Conservation (phyloP, 2,113 vertebrate genomes). For the Lethenteron reissneri region DNA sequence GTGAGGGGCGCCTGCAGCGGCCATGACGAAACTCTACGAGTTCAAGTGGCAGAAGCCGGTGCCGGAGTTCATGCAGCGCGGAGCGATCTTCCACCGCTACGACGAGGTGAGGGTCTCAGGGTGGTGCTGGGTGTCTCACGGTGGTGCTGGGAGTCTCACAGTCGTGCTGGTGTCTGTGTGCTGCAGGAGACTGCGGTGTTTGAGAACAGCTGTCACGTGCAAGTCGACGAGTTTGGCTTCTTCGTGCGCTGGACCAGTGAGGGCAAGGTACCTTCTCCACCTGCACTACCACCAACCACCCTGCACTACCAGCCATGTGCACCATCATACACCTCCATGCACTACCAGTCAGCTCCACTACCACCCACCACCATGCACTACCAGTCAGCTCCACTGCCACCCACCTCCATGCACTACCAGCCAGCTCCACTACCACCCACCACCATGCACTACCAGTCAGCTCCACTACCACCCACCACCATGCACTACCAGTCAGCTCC, state of each 20-base stretch:
- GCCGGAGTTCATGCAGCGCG: conserved; percentile 75
- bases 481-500: no score
- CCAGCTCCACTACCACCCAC: no score
- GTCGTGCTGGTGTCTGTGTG: conserved; percentile 13
- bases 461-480: no score
- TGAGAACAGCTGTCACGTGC: conserved; percentile 74
- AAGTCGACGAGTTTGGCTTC: conserved; percentile 83
- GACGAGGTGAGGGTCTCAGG: conserved; percentile 32
- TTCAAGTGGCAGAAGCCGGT: conserved; percentile 95
- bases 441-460: no score
- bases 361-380: no score
- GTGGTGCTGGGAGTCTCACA: neutral
- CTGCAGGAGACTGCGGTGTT: conserved; percentile 71
- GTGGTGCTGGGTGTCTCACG: neutral
- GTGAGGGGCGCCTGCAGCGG: neutral
- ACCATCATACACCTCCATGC: no score
- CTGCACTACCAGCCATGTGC: no score
- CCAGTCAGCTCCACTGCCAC: no score
- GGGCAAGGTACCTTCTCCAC: conserved; percentile 49
- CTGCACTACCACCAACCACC: no score
- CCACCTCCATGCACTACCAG: no score
- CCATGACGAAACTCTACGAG: conserved; percentile 91
- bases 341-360: no score
- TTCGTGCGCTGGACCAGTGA: conserved; percentile 93
- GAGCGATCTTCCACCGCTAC: conserved; percentile 68